Base-by-base conservation (phyloP, 2,113 vertebrate genomes). In the Myotis lucifugus region DNA sequence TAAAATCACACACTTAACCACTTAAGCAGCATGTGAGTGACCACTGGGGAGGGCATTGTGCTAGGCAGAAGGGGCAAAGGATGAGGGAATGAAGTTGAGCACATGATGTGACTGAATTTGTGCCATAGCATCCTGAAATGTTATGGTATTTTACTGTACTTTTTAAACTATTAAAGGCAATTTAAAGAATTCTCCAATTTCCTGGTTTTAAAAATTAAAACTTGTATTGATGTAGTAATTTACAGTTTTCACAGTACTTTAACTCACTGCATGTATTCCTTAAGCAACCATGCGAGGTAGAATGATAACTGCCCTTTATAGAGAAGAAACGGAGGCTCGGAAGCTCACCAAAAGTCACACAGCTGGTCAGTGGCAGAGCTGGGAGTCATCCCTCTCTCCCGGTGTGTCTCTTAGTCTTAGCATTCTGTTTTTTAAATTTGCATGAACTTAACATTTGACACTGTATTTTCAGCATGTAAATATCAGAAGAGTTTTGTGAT, bases 161-260 rank as follows among this genome's bases (percentile, higher is more conserved):
- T 76, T 61, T 29, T 46, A 67, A 94, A 50, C 32, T 40, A 48
- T 72, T 86, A 46, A 83, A 87, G 74, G 32, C 59, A 32, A n/a
- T 34, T 69, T 70, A 72, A 84, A 86, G n/a, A 78, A 86, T 52
- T 82, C 59, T 84, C 32, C 90, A 23, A 64, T 73, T 73, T 93
- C 11, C 72, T 66, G 23, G 40, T 34, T 93, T 52, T 46, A 82
- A 32, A 88, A 85, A 73, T 61, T 85, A 85, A 77, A 83, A 46
- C n/a, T 34, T 73, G 1, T 72, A 37, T 46, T 66, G 19, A n/a
- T 46, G 1, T 11, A 86, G 37, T 46, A 66, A 48, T 56, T 61
- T 59, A 27, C 27, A 66, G 10, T 86, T 95, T 74, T 81, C 84
- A 54, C n/a, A 92, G 46, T 76, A 5, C n/a, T 81, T 86, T 67